These are phyloP conservation scores for Melanotus villosus DNA, from an alignment of 2,888 invertebrate species.

Conservation along the genomic window DNA sequence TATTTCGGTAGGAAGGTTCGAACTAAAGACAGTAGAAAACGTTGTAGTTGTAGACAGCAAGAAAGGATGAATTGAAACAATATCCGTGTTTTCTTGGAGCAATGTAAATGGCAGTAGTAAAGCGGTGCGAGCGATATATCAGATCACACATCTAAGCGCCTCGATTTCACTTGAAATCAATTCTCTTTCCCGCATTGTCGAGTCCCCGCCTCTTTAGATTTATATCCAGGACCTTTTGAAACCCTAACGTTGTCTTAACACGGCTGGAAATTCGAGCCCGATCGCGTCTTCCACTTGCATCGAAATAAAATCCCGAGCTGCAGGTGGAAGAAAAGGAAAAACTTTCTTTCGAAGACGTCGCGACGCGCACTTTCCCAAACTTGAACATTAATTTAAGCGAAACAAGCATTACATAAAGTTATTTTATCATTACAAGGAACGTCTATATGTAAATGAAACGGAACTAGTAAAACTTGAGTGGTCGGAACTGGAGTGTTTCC, in stretches of 20 bases:
- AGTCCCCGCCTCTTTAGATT: slow-evolving; percentile 60
- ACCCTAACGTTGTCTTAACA: slow-evolving; percentile 64
- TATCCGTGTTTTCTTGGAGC: slow-evolving; percentile 46
- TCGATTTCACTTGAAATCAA: slow-evolving; percentile 64
- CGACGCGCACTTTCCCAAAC: slow-evolving; percentile 18
- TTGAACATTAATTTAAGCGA: slow-evolving; percentile 46
- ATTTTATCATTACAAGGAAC: slow-evolving; percentile 57
- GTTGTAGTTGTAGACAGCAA: slow-evolving; percentile 24
- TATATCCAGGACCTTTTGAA: slow-evolving; percentile 62
- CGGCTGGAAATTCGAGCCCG: slow-evolving; percentile 58
- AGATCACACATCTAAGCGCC: slow-evolving; percentile 63
- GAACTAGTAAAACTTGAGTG: slow-evolving; percentile 59
- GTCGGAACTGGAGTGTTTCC: slow-evolving; percentile 58
- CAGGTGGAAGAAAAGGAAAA: not conserved
- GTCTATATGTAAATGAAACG: slow-evolving; percentile 57
- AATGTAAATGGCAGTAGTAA: slow-evolving; percentile 49
- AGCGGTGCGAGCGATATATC: slow-evolving; percentile 59
- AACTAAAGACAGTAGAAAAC: slow-evolving; percentile 9
- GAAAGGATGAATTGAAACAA: slow-evolving; percentile 47
- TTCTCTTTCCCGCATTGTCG: slow-evolving; percentile 61
- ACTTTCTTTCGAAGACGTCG: not conserved
- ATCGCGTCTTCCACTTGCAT: slow-evolving; percentile 47
- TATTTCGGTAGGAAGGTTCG: not conserved
- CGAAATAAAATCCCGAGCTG: slow-evolving; percentile 20
- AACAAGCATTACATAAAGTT: slow-evolving; percentile 55